Base-by-base conservation (phyloP, 2,888 invertebrate species). In the Trachelus stipa region DNA sequence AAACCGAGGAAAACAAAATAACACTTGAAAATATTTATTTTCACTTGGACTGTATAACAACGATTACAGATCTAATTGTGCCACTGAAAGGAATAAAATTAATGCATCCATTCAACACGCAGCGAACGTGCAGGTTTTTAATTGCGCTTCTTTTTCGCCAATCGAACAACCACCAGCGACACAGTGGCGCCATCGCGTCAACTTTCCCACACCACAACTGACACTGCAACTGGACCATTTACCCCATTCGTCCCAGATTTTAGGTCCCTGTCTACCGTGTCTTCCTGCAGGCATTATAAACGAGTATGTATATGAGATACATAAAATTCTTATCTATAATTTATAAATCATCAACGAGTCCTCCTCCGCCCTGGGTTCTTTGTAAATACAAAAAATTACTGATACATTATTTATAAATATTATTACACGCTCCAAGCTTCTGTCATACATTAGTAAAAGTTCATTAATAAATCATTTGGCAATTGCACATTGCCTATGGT, bases 61-160 rank as follows among this genome's bases (percentile, higher is more conserved):
- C 40, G 9, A 56, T 56, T 56, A 56, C 40, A 56, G 40, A 56
- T 23, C 40, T 56, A 56, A 56, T 9, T 56, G 40, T 56, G 40
- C 40, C 15, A 56, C 40, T 56, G 23, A 56, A 56, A 23, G 40
- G 23, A 56, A 56, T 56, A 56, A 56, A 56, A 1, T 15, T 15
- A 56, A 23, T 9, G 23, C 23, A 9, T 23, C 23, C 23, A 31
- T 71, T 84, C 81, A 87, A 82, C 93, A 93, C 1, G 92, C 88
- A 69, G 92, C 86, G 79, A 90, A 84, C 34, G 92, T 91, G 83
- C 93, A 93, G 9, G 91, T 92, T 85, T 91, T 92, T 79, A 93
- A 91, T 86, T 93, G 93, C 11, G 93, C 93, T 83, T 93, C 93
- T 80, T 93, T 93, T 83, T 93, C 93, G 23, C 92, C 93, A 4